These are phyloP conservation scores for Hemithea aestivaria DNA, from an alignment of 2,888 invertebrate genomes.

Conservation along the genomic window DNA sequence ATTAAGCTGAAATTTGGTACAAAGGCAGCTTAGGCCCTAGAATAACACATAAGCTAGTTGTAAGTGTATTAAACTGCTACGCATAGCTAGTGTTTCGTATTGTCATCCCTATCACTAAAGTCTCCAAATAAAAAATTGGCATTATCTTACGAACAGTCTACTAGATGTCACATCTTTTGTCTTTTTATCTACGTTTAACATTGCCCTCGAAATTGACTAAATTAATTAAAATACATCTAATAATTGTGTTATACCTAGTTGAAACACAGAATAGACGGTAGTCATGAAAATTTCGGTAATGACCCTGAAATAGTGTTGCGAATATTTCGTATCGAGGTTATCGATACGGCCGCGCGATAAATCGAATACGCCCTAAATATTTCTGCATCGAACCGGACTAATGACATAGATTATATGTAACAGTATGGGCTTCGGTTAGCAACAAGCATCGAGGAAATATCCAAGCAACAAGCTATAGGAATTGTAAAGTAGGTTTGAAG, in stretches of 20 bases:
- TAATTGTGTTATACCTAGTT: constrained; percentile 22
- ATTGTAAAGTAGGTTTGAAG: too few species aligned
- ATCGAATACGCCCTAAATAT: constrained; percentile 21
- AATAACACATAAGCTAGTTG: too few species aligned
- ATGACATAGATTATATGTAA: constrained; percentile 6
- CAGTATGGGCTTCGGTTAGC: constrained; percentile 8
- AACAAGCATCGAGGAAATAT: background rate
- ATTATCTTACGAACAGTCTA: too few species aligned
- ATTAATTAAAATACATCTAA: constrained; percentile 19
- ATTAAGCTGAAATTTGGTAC: too few species aligned
- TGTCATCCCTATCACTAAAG: too few species aligned
- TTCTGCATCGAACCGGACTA: constrained; percentile 7
- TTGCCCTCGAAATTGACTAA: constrained; percentile 4
- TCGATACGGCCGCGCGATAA: constrained; percentile 27
- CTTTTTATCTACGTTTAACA: too few species aligned
- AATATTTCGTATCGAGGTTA: constrained; percentile 19
- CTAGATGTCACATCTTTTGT: too few species aligned
- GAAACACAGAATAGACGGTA: constrained; percentile 27
- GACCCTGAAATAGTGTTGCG: constrained; percentile 51
- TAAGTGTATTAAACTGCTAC: too few species aligned
- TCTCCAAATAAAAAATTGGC: too few species aligned
- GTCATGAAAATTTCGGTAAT: constrained; percentile 41
- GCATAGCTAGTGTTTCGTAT: too few species aligned
- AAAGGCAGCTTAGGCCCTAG: too few species aligned
- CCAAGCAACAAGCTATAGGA: too few species aligned